Evolutionary conservation across 53 echinoderm and acorn worm genomes (phyloP).

Genomic region (Pentamera pediparva): DNA sequence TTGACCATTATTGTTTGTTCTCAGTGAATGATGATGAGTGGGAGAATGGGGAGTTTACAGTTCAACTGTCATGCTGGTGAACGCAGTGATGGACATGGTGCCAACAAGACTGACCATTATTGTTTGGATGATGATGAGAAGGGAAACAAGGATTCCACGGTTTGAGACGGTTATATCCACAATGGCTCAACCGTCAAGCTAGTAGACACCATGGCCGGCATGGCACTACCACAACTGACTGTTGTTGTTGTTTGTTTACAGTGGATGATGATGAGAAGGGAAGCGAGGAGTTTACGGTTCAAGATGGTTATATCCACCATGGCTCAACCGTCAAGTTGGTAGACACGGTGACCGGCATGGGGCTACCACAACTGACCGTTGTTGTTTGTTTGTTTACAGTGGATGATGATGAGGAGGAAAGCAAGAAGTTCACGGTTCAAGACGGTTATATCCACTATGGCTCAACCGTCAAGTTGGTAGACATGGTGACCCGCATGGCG

Average conservation of each 20-base stretch:
- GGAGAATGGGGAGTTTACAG: conserved; percentile 66
- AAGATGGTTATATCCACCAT: conserved; percentile 98
- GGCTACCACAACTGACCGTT: too few relatives aligned
- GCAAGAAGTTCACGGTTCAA: conserved; percentile 93
- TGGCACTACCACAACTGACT: conserved; percentile 97
- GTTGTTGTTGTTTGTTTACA: too few relatives aligned
- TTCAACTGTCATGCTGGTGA: too few relatives aligned
- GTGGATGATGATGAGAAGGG: conserved; percentile 99
- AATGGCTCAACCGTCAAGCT: conserved; percentile 96
- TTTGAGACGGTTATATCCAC: conserved; percentile 97
- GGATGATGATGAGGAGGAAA: conserved; percentile 98
- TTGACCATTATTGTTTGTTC: background rate
- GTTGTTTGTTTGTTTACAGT: too few relatives aligned
- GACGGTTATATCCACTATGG: conserved; percentile 97
- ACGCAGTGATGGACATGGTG: too few relatives aligned
- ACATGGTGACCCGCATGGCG: conserved; percentile 52
- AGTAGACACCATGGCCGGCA: conserved; percentile 93
- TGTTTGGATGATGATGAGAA: conserved; percentile 99
- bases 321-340: conserved; percentile 96
- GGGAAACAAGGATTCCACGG: conserved; percentile 94
- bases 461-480: conserved; percentile 60
- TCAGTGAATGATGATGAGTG: conserved; percentile 71
- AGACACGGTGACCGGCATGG: conserved; percentile 94
- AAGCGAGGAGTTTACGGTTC: conserved; percentile 94
- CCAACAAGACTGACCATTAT: too few relatives aligned